A percentile compares a stretch with the other conserved stretches of the same genome.
Conservation (phyloP, 2,113 vertebrate species). For the Reinhardtius hippoglossoides region DNA sequence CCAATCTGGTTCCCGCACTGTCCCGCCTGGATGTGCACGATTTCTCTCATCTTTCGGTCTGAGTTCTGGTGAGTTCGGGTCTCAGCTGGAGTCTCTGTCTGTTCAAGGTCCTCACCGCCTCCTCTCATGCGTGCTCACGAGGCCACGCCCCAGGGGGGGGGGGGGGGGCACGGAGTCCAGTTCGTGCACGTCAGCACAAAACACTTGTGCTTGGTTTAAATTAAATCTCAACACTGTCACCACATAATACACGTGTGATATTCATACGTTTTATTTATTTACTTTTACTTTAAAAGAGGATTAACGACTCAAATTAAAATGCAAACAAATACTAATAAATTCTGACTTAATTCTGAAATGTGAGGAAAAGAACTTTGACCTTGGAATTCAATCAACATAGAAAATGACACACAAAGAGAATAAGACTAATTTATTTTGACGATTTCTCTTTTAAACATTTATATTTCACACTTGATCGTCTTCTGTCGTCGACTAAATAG, state of each 20-base stretch:
- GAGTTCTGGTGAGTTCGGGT: not conserved
- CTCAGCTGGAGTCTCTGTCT: not conserved
- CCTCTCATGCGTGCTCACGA: not conserved
- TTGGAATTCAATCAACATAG: no score
- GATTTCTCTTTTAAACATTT: no score
- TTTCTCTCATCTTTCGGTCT: constrained; percentile 88
- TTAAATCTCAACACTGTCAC: not conserved
- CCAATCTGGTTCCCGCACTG: constrained; percentile 97
- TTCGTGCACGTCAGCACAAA: not conserved
- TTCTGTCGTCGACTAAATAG: no score
- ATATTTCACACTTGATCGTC: no score
- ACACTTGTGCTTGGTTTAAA: not conserved
- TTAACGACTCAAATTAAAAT: no score
- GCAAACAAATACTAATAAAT: no score
- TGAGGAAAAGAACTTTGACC: no score
- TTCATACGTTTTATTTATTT: no score
- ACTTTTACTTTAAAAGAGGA: no score
- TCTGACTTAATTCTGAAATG: no score
- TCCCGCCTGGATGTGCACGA: constrained; percentile 94
- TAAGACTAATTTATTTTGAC: no score
- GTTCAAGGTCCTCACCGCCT: not conserved
- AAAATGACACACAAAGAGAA: no score
- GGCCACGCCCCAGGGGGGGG: constrained; percentile 45
- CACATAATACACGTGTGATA: not conserved
- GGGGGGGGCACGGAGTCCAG: not conserved